Evolutionary conservation across 2,797 vertebrate genomes (phyloP).

Genomic region (Onychomys leucogaster): DNA sequence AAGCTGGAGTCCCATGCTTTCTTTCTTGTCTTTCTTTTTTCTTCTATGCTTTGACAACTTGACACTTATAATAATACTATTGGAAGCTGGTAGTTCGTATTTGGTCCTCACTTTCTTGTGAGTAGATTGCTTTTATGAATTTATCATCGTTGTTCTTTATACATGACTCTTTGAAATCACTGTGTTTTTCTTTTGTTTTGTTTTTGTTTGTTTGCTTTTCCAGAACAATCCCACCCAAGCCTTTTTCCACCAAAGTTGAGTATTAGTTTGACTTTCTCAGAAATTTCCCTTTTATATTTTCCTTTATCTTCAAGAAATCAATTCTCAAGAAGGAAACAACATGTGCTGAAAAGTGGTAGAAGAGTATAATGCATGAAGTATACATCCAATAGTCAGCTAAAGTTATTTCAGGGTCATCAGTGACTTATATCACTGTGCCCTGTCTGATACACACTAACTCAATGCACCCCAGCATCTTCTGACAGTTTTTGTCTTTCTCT

Average conservation of each 20-base stretch:
- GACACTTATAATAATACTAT: neutral
- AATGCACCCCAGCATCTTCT: too few relatives aligned
- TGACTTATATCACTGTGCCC: neutral
- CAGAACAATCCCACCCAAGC: neutral
- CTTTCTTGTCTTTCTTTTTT: neutral
- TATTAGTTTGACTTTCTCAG: neutral
- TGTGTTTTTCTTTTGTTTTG: neutral
- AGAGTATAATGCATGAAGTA: neutral
- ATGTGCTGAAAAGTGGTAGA: too few relatives aligned
- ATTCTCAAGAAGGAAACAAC: neutral
- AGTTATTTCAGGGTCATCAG: neutral
- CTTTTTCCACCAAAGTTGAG: neutral
- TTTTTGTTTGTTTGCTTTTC: neutral
- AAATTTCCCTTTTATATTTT: neutral
- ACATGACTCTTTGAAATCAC: constrained; percentile 79
- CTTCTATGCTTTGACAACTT: too few relatives aligned
- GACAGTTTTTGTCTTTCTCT: neutral
- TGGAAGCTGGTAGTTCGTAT: neutral
- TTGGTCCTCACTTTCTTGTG: neutral
- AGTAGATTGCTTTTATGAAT: constrained; percentile 74
- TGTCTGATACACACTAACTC: neutral
- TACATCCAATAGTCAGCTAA: neutral
- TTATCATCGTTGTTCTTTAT: constrained; percentile 83
- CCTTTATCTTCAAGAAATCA: neutral
- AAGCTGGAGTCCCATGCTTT: constrained; percentile 77